Evolutionary conservation across 2,113 vertebrate species (phyloP).

Genomic region (Hippocampus barbouri): DNA sequence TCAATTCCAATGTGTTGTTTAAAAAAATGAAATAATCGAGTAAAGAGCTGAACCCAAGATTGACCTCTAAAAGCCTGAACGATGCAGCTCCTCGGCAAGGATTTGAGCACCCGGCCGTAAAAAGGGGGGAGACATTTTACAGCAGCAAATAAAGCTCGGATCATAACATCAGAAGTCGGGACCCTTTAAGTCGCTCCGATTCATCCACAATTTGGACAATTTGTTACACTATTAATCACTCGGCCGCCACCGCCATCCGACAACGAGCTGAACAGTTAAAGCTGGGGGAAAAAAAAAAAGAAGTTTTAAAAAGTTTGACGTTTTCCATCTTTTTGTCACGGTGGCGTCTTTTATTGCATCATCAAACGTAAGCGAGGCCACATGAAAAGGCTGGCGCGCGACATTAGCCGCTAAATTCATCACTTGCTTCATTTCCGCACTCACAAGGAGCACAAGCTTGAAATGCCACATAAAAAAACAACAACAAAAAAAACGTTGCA

Average conservation of each 20-base stretch:
- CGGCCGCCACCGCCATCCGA: conserved; percentile 53
- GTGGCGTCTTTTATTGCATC: conserved; percentile 71
- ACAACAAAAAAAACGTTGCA: conserved; percentile 33
- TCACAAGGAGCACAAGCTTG: conserved; percentile 58
- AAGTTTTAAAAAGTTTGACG: conserved; percentile 39
- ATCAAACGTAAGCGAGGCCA: conserved; percentile 71
- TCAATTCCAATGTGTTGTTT: background rate
- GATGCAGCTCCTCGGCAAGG: conserved; percentile 41
- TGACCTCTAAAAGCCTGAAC: conserved; percentile 25
- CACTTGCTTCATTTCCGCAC: conserved; percentile 76
- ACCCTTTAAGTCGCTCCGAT: conserved; percentile 55
- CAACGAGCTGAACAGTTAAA: conserved; percentile 51
- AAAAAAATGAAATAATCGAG: background rate
- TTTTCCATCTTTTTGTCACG: conserved; percentile 65
- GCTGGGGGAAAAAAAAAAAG: conserved; percentile 21
- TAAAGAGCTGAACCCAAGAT: conserved; percentile 20
- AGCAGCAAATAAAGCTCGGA: conserved; percentile 63
- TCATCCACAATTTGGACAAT: conserved; percentile 75
- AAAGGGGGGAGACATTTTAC: conserved; percentile 63
- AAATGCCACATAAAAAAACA: conserved; percentile 61
- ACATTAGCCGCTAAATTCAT: conserved; percentile 62
- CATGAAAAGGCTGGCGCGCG: conserved; percentile 64
- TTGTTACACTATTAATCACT: conserved; percentile 68
- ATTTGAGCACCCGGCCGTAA: conserved; percentile 52
- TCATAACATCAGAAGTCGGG: conserved; percentile 65